These are phyloP conservation scores for Eleutherodactylus coqui DNA, from an alignment of 2,797 vertebrate species.

Conservation along the genomic window DNA sequence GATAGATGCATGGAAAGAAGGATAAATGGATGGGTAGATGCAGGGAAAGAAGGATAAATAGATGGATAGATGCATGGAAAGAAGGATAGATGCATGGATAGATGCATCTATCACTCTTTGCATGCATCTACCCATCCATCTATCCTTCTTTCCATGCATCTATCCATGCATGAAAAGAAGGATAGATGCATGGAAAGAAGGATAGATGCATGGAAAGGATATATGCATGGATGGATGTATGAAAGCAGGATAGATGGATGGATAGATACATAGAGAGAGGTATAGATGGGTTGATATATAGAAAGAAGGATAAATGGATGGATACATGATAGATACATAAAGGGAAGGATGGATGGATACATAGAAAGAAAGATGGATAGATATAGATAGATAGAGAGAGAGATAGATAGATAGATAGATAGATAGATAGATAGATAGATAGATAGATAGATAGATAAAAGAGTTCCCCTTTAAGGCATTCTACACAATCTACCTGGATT, in stretches of 20 bases:
- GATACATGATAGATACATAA: neutral
- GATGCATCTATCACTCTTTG: too few species aligned
- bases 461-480: neutral
- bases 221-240: neutral
- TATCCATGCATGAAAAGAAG: too few species aligned
- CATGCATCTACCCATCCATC: too few species aligned
- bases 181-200: neutral
- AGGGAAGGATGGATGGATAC: neutral
- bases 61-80: neutral
- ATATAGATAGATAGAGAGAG: neutral
- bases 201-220: neutral
- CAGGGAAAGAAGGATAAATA: too few species aligned
- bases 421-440: constrained; percentile 18
- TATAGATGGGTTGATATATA: neutral
- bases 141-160: too few species aligned
- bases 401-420: neutral
- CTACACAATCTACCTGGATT: neutral
- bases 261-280: neutral
- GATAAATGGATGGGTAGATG: neutral
- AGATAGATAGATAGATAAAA: constrained; percentile 8
- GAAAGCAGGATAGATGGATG: neutral
- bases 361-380: neutral
- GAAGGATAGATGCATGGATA: neutral
- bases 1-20: neutral
- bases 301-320: neutral